These are phyloP conservation scores for Mallateleia sp. DNA, from an alignment of 2,888 invertebrate genomes.

Conservation along the genomic window DNA sequence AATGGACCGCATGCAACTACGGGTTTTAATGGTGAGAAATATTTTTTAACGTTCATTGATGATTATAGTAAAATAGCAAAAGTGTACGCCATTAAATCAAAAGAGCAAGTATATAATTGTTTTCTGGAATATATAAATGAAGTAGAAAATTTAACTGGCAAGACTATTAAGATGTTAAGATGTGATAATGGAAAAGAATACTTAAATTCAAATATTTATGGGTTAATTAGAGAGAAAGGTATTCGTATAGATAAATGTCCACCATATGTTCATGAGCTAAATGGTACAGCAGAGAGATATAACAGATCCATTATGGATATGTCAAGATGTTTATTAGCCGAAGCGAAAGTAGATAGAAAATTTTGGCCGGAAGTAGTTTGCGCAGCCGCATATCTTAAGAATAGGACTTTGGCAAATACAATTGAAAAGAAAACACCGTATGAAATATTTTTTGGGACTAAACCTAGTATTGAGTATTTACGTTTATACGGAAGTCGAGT, in stretches of 20 bases:
- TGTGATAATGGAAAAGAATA: conserved; percentile 55
- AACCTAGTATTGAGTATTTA: conserved; percentile 60
- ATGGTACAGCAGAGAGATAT: conserved; percentile 11
- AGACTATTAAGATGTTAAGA: conserved; percentile 38
- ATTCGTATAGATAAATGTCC: conserved; percentile 5
- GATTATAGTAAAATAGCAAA: conserved; percentile 75
- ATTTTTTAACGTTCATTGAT: conserved; percentile 76
- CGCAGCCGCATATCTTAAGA: conserved; percentile 64
- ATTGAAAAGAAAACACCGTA: conserved; percentile 65
- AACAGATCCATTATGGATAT: conserved; percentile 14
- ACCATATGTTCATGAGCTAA: conserved; percentile 28
- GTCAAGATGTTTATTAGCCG: conserved; percentile 46
- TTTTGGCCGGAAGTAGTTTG: conserved; percentile 57
- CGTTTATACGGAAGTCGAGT: conserved; percentile 48
- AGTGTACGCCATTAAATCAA: conserved; percentile 74
- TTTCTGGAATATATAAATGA: conserved; percentile 58
- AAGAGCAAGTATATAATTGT: conserved; percentile 69
- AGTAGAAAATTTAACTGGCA: conserved; percentile 46
- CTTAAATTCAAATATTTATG: conserved; percentile 3
- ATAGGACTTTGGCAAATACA: conserved; percentile 65
- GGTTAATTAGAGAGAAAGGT: not conserved
- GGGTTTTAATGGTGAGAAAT: conserved; percentile 72
- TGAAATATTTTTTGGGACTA: conserved; percentile 67
- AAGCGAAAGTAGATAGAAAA: conserved; percentile 40
- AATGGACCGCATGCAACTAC: conserved; percentile 60